Evolutionary conservation across 2,113 vertebrate genomes (phyloP), one percentile per base, ranked within the genome.

Genomic region (Rhinichthys klamathensis): DNA sequence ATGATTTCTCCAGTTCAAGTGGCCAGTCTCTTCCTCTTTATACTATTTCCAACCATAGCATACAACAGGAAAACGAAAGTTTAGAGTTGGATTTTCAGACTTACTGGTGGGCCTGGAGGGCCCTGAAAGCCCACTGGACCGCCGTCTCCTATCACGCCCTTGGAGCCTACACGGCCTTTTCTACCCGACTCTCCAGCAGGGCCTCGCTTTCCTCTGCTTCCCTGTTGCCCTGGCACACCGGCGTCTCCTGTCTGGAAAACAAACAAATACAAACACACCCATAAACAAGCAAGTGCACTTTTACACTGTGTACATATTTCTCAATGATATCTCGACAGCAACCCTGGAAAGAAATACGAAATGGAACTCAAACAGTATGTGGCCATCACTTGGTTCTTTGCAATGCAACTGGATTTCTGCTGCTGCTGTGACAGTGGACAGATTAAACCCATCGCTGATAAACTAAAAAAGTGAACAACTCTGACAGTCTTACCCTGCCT

Each of bases 41-140:
- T 16, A 32, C 63, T 67, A 13, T 32, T 67, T 16, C 13, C 5
- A 15, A 32, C 21, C 23, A 6, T n/a, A 72, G 67, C 21, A 2
- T 12, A 11, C 35, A 41, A 41, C 21, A 11, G 21, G 11, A 25
- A 27, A 15, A 56, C 18, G 1, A 7, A 46, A 41, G 21, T 12
- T 25, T n/a, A 0, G 67, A 23, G 18, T 23, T 70, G 32, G 41
- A 44, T 46, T 73, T 69, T 32, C 1, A 38, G 38, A 93, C 92
- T 93, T 88, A 95, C 94, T 60, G 91, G 91, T 74, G 90, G 92
- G 73, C 93, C 94, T 61, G 90, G 87, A 6, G 92, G 91, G 15
- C 95, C 94, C 86, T 90, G 76, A 35, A 93, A 94, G 32, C 95
- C 95, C 82, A 92, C 91, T 30, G 88, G 92, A 74, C 93, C 87